These are phyloP conservation scores for Brachyalestes nurse DNA, from an alignment of 2,797 vertebrate species.

Conservation along the genomic window DNA sequence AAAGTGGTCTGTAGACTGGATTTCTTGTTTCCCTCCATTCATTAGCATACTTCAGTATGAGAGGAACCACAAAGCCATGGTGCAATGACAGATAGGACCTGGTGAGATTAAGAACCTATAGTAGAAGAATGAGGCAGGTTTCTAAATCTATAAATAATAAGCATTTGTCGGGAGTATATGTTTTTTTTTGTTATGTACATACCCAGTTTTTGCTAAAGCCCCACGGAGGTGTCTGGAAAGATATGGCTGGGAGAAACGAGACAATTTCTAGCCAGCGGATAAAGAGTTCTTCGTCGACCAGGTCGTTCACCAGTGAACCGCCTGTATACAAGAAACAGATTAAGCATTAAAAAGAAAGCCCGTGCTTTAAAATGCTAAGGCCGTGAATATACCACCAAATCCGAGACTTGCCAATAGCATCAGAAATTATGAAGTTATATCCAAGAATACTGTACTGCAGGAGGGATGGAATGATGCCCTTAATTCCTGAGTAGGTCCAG, in stretches of 20 bases:
- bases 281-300: constrained; percentile 49
- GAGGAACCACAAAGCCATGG: constrained; percentile 79
- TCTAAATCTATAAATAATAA: not conserved
- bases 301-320: constrained; percentile 51
- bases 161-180: not conserved
- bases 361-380: not conserved
- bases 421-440: constrained; percentile 91
- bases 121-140: not conserved
- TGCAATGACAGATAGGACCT: constrained; percentile 79
- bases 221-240: constrained; percentile 51
- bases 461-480: constrained; percentile 85
- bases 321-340: not conserved
- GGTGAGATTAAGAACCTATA: constrained; percentile 84
- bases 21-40: constrained; percentile 78
- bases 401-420: constrained; percentile 81
- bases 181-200: not conserved
- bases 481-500: constrained; percentile 84
- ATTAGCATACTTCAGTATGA: constrained; percentile 79
- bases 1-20: constrained; percentile 85
- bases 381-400: not conserved
- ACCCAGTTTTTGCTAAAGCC: constrained; percentile 7
- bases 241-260: constrained; percentile 19
- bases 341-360: not conserved
- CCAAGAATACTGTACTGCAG: constrained; percentile 88
- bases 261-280: constrained; percentile 22